Percentiles rank a stretch among this genome's conserved stretches.
phyloP scores from a whole-genome alignment of 2,113 vertebrate genomes.

The Ameiurus melas region DNA sequence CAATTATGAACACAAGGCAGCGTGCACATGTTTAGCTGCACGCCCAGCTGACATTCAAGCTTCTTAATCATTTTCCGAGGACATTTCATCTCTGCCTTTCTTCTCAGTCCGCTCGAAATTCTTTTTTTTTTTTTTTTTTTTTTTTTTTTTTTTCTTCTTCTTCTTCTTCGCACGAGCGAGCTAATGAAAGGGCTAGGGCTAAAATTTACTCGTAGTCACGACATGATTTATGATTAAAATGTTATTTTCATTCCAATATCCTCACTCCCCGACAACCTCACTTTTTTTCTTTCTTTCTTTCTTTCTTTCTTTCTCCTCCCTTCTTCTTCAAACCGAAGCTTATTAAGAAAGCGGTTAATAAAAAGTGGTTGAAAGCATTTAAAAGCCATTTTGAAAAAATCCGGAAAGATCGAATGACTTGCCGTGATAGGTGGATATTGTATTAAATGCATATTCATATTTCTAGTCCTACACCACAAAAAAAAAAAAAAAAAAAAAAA shows the following conservation, averaged over 20 bases:
- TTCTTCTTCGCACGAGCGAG: slow-evolving; percentile 24
- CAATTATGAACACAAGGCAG: slow-evolving; percentile 61
- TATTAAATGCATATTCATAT: slow-evolving; percentile 37
- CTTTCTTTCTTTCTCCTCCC: neutral
- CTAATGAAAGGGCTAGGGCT: slow-evolving; percentile 61
- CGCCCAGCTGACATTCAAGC: slow-evolving; percentile 66
- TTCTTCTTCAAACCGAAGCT: neutral
- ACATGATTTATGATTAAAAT: too few species aligned
- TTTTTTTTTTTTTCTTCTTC: too few species aligned
- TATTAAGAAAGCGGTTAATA: slow-evolving; percentile 28
- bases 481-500: too few species aligned
- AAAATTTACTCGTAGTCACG: slow-evolving; percentile 51
- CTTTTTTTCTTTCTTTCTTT: neutral
- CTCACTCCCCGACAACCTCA: neutral
- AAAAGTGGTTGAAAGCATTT: too few species aligned
- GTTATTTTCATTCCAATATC: slow-evolving; percentile 58
- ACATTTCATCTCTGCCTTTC: slow-evolving; percentile 58
- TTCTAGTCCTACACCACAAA: neutral
- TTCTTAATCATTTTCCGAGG: slow-evolving; percentile 56
- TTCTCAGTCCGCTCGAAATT: slow-evolving; percentile 23
- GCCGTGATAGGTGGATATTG: neutral
- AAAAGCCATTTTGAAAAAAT: neutral
- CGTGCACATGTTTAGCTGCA: slow-evolving; percentile 59
- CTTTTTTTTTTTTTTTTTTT: too few species aligned
- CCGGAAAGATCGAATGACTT: slow-evolving; percentile 22